Base-by-base conservation (phyloP, 2,797 vertebrate genomes). In the Mus spretus region DNA sequence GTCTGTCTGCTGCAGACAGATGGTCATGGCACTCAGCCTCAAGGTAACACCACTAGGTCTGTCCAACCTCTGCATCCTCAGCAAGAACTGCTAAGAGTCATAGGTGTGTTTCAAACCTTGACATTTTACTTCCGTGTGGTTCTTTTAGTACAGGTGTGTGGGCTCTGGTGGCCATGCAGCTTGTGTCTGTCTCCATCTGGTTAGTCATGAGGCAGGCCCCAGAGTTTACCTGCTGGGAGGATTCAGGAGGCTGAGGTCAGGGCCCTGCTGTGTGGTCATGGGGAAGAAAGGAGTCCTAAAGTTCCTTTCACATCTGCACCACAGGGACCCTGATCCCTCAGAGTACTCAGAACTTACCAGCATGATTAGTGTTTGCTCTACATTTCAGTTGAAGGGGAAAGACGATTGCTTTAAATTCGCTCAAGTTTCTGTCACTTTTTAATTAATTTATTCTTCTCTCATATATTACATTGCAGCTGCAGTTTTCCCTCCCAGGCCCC, bases 131-230 rank as follows among this genome's bases (percentile, higher is more conserved):
- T 28, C 11, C 22, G 31, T 53, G 3, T 72, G 31, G 3, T 17
- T 87, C 34, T 17, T 55, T 53, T 70, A 55, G 50, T 37, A 12
- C 3, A 2, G 40, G 34, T 14, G 12, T 40, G 19, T 20, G 40
- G 59, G 15, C 47, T 2, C 44, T 24, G 5, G 10, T 10, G 2
- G 28, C 55, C 20, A 31, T 2, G 10, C 19, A 70, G 34, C 26
- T 13, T 55, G 34, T 9, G 7, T 50, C 50, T 80, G 47, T 28
- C 61, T 17, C 47, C 26, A 6, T 44, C 65, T 63, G 72, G 63
- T 17, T 31, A 28, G 24, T 44, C 87, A 17, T 44, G 0, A 7
- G 74, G 74, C 20, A 47, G 2, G n/a, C 50, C 15, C 4, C 2
- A 55, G 55, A 24, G 17, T 37, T 74, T 80, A 81, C 77, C 47